Conservation (phyloP, 2,888 invertebrate genomes). For the Stenurella melanura region DNA sequence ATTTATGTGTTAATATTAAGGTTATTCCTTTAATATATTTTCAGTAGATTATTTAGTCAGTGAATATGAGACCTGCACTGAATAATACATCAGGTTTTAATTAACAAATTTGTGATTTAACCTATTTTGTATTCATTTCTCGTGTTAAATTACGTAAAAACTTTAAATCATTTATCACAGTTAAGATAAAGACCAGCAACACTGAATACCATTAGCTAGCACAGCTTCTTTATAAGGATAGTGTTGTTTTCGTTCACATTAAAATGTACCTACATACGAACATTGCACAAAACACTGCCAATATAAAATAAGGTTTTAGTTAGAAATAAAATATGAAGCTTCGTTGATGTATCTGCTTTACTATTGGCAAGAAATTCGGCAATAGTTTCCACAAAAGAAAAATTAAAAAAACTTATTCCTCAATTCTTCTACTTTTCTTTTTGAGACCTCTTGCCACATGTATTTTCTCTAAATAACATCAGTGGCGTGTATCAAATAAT, state of each 20-base stretch:
- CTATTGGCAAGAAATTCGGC: too few relatives aligned
- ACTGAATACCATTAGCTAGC: slow-evolving; percentile 23
- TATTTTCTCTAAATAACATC: too few relatives aligned
- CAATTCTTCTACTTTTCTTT: too few relatives aligned
- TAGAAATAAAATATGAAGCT: too few relatives aligned
- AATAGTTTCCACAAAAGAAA: too few relatives aligned
- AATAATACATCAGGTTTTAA: slow-evolving; percentile 24
- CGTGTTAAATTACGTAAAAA: slow-evolving; percentile 17
- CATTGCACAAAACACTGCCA: too few relatives aligned
- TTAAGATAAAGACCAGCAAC: slow-evolving; percentile 17
- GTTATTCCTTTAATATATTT: slow-evolving; percentile 25
- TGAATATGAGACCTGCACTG: slow-evolving; percentile 19
- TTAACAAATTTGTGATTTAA: slow-evolving; percentile 24
- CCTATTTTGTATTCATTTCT: slow-evolving; percentile 26
- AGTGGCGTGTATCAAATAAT: too few relatives aligned
- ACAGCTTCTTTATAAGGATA: not conserved
- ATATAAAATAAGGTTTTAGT: too few relatives aligned
- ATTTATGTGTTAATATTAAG: slow-evolving; percentile 28
- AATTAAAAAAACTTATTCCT: too few relatives aligned
- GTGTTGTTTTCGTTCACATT: not conserved
- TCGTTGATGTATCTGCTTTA: too few relatives aligned
- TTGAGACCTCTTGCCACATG: too few relatives aligned
- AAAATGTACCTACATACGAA: not conserved
- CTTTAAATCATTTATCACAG: slow-evolving; percentile 28
- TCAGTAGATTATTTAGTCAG: slow-evolving; percentile 27